Conservation (phyloP, 1,140 invertebrate genomes). For the Macrotrachela quadricornifera region DNA sequence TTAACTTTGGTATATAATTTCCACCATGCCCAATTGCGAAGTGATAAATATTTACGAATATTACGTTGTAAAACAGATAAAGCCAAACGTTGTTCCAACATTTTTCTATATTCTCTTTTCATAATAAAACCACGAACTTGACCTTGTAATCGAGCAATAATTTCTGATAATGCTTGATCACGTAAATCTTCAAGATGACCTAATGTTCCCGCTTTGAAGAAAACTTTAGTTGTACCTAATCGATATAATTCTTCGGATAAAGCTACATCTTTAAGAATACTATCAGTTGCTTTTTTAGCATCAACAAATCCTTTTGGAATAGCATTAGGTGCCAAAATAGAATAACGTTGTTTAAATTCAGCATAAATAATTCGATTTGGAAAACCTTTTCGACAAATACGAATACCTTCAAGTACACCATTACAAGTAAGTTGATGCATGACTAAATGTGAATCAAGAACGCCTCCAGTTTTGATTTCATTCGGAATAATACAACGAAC, state of each 20-base stretch:
- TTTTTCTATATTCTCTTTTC: conserved; percentile 74
- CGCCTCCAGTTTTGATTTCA: conserved; percentile 80
- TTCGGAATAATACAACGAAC: conserved; percentile 99
- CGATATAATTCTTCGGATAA: conserved; percentile 67
- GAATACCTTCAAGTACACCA: conserved; percentile 99
- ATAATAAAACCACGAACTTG: conserved; percentile 67
- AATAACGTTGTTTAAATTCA: conserved; percentile 99
- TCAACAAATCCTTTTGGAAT: conserved; percentile 50
- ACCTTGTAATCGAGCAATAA: conserved; percentile 93
- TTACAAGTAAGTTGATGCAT: conserved; percentile 97
- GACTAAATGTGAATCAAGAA: conserved; percentile 94
- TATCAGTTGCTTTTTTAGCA: conserved; percentile 55
- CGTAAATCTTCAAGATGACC: conserved; percentile 99
- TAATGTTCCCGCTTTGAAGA: conserved; percentile 98
- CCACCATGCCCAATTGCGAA: conserved; percentile 99
- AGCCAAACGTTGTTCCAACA: conserved; percentile 90
- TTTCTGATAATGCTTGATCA: conserved; percentile 91
- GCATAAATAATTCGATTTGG: conserved; percentile 99
- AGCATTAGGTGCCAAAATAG: conserved; percentile 72
- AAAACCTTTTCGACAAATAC: conserved; percentile 99
- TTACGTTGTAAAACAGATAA: conserved; percentile 94
- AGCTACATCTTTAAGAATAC: conserved; percentile 50
- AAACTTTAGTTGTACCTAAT: conserved; percentile 89
- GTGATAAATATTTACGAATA: conserved; percentile 86
- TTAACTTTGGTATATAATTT: conserved; percentile 94